These are phyloP conservation scores for Antedon mediterranea DNA, from an alignment of 53 echinoderm and acorn worm species.

Conservation along the genomic window DNA sequence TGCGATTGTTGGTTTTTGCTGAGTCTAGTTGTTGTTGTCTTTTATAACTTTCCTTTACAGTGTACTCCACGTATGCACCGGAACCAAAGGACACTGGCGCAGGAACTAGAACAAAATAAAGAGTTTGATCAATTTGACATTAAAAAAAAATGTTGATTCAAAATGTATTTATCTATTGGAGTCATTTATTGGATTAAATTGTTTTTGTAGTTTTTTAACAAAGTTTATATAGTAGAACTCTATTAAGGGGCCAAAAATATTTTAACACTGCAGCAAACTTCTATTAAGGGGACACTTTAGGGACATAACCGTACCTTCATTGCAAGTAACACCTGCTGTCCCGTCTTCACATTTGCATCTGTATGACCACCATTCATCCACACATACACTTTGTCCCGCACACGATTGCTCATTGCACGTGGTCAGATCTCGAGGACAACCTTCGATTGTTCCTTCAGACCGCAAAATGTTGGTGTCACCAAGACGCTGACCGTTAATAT, in stretches of 20 bases:
- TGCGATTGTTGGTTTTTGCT: constrained; percentile 30
- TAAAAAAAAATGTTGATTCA: no score
- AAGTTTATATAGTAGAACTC: no score
- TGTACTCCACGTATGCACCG: constrained; percentile 55
- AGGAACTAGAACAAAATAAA: not conserved
- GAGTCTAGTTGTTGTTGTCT: constrained; percentile 62
- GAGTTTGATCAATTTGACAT: no score
- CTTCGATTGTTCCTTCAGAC: constrained; percentile 25
- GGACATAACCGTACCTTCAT: constrained; percentile 22
- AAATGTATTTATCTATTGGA: no score
- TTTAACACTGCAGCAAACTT: no score
- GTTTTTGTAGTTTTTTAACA: no score
- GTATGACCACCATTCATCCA: constrained; percentile 87
- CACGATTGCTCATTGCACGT: constrained; percentile 16
- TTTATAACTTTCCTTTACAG: constrained; percentile 60
- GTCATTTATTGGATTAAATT: no score
- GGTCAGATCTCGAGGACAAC: constrained; percentile 45
- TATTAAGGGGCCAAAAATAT: no score
- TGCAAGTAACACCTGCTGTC: constrained; percentile 31
- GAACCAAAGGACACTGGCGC: constrained; percentile 55
- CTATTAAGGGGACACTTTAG: no score
- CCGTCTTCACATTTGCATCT: constrained; percentile 55
- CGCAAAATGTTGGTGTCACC: constrained; percentile 21
- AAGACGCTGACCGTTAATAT: constrained; percentile 46
- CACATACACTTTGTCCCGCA: constrained; percentile 31